These are phyloP conservation scores for Heliconius hewitsoni DNA, from an alignment of 1,140 invertebrate genomes.

Conservation along the genomic window DNA sequence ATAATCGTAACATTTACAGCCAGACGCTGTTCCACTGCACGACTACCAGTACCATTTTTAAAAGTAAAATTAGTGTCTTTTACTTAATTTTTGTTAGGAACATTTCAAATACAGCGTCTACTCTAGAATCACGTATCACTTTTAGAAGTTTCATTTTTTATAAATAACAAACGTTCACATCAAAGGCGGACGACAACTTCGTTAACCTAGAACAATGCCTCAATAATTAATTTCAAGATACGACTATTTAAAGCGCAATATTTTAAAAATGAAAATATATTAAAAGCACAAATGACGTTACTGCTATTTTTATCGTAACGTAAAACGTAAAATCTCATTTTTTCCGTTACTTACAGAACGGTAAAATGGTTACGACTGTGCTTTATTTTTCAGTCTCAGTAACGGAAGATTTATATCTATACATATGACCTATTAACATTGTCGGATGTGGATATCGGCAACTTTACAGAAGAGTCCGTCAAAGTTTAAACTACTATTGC, in stretches of 20 bases:
- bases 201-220: slow-evolving; percentile 32
- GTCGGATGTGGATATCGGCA: too few relatives aligned
- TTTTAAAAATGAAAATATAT: neutral
- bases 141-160: slow-evolving; percentile 22
- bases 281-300: neutral
- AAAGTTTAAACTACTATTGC: too few relatives aligned
- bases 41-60: too few relatives aligned
- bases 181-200: slow-evolving; percentile 22
- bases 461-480: too few relatives aligned
- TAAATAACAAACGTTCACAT: slow-evolving; percentile 29
- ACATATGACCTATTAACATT: too few relatives aligned
- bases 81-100: neutral
- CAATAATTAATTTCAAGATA: slow-evolving; percentile 22
- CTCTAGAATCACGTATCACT: slow-evolving; percentile 8
- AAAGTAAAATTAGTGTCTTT: neutral
- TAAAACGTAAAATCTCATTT: neutral
- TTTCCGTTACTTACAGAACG: too few relatives aligned
- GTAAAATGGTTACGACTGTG: too few relatives aligned
- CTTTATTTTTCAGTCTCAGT: too few relatives aligned
- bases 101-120: neutral
- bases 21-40: too few relatives aligned
- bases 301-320: neutral
- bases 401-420: too few relatives aligned
- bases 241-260: slow-evolving; percentile 6
- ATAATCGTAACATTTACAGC: too few relatives aligned